Evolutionary conservation across 2,888 invertebrate species (phyloP), one percentile per base, ranked within the genome.

Genomic region (Parnassius smintheus): DNA sequence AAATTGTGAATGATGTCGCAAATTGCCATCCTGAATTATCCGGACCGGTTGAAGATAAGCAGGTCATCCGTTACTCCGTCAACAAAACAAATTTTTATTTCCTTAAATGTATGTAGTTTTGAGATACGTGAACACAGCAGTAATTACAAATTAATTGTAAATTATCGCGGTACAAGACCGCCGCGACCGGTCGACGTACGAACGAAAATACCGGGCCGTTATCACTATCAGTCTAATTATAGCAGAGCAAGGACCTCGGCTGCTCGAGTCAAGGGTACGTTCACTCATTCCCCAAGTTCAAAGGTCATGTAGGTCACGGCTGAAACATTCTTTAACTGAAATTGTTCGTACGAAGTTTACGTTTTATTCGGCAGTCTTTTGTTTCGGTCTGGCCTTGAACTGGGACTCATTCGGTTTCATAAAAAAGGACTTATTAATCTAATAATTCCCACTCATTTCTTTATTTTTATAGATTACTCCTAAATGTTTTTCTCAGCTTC

Each of bases 181-280:
- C 45, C 58, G 50, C 51, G 4, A 49, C 49, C 59, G 56, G 59
- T 59, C 63, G 63, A 56, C 59, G 75, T 71, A 74, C 75, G 75
- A 72, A 75, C 75, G 70, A 77, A 80, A 81, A 81, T 82, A 80
- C 77, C 77, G 61, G 64, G 72, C 74, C 63, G 76, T 82, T 84
- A 86, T 85, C 85, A 80, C 73, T 76, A 76, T 74, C 72, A 73
- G 74, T 82, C 79, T 88, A 88, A 89, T 88, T 87, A 86, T 87
- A 88, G 83, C 81, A 71, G 80, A 77, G 75, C 70, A 75, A 82
- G 76, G 84, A 82, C 82, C 83, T 76, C 74, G 70, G 66, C 70
- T 81, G 81, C 74, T 77, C 85, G 78, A 88, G 83, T 90, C 88
- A 88, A 90, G 91, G 91, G 88, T 86, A 85, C 87, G 79, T 85